These are phyloP conservation scores for Charina bottae DNA, from an alignment of 2,113 vertebrate species.

Conservation along the genomic window DNA sequence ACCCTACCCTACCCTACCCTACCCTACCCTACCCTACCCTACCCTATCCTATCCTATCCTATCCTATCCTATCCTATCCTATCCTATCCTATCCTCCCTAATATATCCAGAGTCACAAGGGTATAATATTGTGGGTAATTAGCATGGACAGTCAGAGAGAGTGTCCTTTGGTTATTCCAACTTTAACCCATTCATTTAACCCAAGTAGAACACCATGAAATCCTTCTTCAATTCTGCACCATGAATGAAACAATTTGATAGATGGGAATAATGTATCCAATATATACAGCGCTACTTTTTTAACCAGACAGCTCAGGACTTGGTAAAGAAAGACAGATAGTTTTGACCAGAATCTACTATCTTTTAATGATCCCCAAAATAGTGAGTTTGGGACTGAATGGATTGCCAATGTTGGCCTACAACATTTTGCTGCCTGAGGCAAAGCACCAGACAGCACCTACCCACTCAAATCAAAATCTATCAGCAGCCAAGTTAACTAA, in stretches of 20 bases:
- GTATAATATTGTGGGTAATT: too few relatives aligned
- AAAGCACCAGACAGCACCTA: background rate
- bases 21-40: too few relatives aligned
- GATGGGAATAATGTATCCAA: background rate
- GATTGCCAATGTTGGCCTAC: background rate
- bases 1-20: too few relatives aligned
- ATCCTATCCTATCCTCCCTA: background rate
- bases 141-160: too few relatives aligned
- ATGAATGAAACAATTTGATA: background rate
- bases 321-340: background rate
- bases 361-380: background rate
- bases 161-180: background rate
- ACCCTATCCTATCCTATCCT: too few relatives aligned
- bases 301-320: background rate
- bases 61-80: too few relatives aligned
- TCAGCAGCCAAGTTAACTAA: background rate
- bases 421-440: background rate
- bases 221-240: background rate
- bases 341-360: background rate
- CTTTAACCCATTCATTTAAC: background rate
- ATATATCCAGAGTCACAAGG: background rate
- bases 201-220: background rate
- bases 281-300: background rate
- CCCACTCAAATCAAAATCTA: background rate
- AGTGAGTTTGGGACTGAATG: background rate